These are phyloP conservation scores for Cistogaster globosa DNA, from an alignment of 2,888 invertebrate species.

Conservation along the genomic window DNA sequence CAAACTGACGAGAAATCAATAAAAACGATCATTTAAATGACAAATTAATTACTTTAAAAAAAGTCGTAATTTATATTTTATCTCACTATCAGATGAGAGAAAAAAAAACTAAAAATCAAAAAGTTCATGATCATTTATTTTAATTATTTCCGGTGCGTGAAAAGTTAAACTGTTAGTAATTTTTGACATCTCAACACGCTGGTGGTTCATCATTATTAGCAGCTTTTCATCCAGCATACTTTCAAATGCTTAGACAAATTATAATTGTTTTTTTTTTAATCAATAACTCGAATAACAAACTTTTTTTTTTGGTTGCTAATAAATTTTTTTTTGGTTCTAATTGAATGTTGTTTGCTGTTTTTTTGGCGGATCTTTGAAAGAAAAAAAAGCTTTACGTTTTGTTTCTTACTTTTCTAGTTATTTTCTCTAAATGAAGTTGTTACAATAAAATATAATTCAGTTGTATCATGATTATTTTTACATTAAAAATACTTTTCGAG, in stretches of 20 bases:
- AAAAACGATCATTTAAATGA: conserved; percentile 22
- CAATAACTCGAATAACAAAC: too few relatives aligned
- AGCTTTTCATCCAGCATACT: background rate
- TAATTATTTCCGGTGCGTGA: conserved; percentile 59
- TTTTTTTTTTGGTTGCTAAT: too few relatives aligned
- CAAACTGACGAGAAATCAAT: conserved; percentile 29
- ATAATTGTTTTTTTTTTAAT: background rate
- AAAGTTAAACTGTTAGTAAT: background rate
- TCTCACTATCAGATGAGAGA: background rate
- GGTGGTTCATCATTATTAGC: conserved; percentile 10
- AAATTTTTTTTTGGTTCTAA: too few relatives aligned
- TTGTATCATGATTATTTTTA: too few relatives aligned
- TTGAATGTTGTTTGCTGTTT: too few relatives aligned
- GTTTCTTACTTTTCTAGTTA: too few relatives aligned
- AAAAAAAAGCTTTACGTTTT: too few relatives aligned
- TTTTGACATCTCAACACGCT: background rate
- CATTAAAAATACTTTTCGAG: too few relatives aligned
- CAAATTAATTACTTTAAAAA: conserved; percentile 36
- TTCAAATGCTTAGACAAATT: conserved; percentile 21
- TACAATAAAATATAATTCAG: too few relatives aligned
- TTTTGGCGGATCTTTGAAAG: too few relatives aligned
- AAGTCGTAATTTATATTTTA: conserved; percentile 20
- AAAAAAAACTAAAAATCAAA: conserved; percentile 1
- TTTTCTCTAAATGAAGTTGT: too few relatives aligned
- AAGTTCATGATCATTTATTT: conserved; percentile 33